Conservation (phyloP, 2,797 vertebrate genomes). For the Monodelphis domestica region DNA sequence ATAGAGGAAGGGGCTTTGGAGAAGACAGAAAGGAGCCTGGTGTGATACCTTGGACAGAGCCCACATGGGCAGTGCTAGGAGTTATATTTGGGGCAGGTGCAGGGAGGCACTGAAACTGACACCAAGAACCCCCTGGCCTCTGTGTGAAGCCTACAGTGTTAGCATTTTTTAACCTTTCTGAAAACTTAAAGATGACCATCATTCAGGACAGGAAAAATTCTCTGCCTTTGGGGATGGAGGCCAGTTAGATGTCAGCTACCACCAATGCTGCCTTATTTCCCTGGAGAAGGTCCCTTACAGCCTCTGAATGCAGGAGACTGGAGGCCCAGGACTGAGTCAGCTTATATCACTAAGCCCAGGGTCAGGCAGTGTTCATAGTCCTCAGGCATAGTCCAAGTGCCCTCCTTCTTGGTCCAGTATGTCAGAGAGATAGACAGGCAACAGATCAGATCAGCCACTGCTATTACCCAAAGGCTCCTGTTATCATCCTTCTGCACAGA, state of each 20-base stretch:
- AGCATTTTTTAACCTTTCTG: neutral
- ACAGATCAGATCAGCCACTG: neutral
- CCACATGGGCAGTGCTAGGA: neutral
- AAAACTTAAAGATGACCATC: neutral
- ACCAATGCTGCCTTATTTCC: neutral
- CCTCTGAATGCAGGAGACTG: neutral
- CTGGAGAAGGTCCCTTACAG: neutral
- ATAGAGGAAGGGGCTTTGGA: neutral
- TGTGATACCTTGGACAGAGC: neutral
- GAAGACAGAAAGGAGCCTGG: neutral
- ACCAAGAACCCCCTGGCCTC: neutral
- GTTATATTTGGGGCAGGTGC: neutral
- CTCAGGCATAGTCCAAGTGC: neutral
- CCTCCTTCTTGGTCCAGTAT: neutral
- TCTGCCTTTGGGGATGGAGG: neutral
- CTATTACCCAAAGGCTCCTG: neutral
- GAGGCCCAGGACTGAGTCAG: neutral
- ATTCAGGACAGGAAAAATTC: neutral
- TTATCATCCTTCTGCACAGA: neutral
- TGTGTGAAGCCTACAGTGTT: neutral
- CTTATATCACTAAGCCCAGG: neutral
- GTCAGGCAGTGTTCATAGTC: neutral
- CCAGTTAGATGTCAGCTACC: neutral
- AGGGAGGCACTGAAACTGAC: neutral
- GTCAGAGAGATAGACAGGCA: neutral